Evolutionary conservation across 2,113 vertebrate species (phyloP).

Genomic region (Willisornis vidua): DNA sequence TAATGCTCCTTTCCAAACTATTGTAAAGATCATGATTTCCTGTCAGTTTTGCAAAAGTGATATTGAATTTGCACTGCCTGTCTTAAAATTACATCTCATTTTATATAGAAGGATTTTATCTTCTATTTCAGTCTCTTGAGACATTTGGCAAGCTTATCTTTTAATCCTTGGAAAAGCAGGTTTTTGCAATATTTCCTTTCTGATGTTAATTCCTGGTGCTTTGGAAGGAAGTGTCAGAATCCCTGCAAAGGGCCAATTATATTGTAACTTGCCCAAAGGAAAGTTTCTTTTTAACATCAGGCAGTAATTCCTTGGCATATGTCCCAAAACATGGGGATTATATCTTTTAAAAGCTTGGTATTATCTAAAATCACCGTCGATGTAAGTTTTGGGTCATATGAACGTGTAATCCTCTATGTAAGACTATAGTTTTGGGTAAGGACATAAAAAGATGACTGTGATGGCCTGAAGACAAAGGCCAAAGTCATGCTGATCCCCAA

Average conservation of each 20-base stretch:
- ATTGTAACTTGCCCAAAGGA: background rate
- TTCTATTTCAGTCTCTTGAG: slow-evolving; percentile 5
- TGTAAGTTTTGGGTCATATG: background rate
- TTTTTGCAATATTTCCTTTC: slow-evolving; percentile 19
- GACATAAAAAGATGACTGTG: background rate
- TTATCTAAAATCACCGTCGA: background rate
- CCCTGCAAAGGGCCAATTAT: background rate
- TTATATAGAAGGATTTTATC: background rate
- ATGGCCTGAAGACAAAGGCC: background rate
- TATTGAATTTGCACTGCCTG: background rate
- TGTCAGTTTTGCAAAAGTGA: background rate
- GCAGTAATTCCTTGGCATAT: background rate
- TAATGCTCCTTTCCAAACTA: background rate
- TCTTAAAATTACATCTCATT: background rate
- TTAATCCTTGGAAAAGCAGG: background rate
- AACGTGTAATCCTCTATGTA: background rate
- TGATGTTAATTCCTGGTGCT: background rate
- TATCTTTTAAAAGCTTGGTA: background rate
- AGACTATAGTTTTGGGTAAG: background rate
- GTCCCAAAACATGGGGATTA: background rate
- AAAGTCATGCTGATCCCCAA: background rate
- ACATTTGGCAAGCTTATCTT: background rate
- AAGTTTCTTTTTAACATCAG: background rate
- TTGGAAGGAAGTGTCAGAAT: slow-evolving; percentile 2
- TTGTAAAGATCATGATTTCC: background rate